Conservation (phyloP, 2,888 invertebrate genomes). For the Stratiomys singularior region DNA sequence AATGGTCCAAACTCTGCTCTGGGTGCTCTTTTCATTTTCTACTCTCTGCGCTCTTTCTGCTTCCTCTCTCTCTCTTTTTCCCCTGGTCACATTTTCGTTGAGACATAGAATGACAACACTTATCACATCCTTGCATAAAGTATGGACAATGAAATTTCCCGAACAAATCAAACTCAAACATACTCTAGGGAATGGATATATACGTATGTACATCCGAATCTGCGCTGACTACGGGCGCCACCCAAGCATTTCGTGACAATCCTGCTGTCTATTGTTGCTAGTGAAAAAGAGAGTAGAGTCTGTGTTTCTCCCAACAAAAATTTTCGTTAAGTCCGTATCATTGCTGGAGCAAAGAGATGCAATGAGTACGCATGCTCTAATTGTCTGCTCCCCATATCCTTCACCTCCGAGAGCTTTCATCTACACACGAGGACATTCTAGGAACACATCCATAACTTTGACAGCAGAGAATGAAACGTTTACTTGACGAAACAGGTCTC, state of each 20-base stretch:
- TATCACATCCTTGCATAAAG: neutral
- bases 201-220: neutral
- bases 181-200: neutral
- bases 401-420: no score
- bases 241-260: constrained; percentile 17
- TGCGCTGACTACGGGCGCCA: neutral
- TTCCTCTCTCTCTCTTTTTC: neutral
- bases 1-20: constrained; percentile 2
- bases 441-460: neutral
- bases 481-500: neutral
- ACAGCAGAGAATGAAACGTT: no score
- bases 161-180: no score
- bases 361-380: no score
- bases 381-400: no score
- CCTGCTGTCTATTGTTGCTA: constrained; percentile 2
- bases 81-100: neutral
- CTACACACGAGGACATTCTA: neutral
- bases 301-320: neutral
- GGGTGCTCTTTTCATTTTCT: neutral
- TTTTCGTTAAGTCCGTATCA: neutral
- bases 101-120: neutral
- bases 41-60: neutral
- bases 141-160: neutral
- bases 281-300: neutral
- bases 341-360: no score